phyloP scores from a whole-genome alignment of 2,888 invertebrate genomes.

The Apomyelois bistriatella region DNA sequence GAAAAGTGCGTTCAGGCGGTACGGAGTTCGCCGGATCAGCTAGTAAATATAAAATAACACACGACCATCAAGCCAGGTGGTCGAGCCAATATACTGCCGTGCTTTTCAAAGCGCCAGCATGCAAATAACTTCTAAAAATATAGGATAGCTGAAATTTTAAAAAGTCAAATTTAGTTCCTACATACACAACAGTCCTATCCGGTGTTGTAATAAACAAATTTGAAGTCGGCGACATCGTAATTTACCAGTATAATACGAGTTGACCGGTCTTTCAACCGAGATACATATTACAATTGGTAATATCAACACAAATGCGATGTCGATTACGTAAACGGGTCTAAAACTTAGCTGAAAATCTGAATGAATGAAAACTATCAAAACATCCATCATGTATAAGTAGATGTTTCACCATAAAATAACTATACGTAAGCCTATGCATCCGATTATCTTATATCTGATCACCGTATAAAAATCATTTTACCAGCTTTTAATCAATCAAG shows the following conservation, averaged over 20 bases:
- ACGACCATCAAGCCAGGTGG: too few species aligned
- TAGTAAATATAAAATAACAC: too few species aligned
- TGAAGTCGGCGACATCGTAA: conserved; percentile 11
- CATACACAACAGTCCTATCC: conserved; percentile 7
- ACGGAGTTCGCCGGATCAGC: too few species aligned
- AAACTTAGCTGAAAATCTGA: not conserved
- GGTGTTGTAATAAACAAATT: conserved; percentile 10
- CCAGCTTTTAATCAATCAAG: too few species aligned
- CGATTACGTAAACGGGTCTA: not conserved
- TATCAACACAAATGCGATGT: not conserved
- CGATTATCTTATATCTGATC: too few species aligned
- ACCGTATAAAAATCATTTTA: too few species aligned
- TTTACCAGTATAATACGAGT: conserved; percentile 7
- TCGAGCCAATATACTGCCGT: too few species aligned
- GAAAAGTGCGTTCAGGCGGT: too few species aligned
- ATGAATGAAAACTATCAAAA: not conserved
- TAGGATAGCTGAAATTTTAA: not conserved
- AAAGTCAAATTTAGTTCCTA: conserved; percentile 1
- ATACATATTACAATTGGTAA: conserved; percentile 1
- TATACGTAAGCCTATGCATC: too few species aligned
- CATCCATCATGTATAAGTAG: too few species aligned
- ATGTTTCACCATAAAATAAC: too few species aligned
- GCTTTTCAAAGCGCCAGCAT: too few species aligned
- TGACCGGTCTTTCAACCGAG: conserved; percentile 11
- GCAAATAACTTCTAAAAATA: not conserved